phyloP scores from a whole-genome alignment of 2,113 vertebrate genomes.

The Oxyruncus cristatus region DNA sequence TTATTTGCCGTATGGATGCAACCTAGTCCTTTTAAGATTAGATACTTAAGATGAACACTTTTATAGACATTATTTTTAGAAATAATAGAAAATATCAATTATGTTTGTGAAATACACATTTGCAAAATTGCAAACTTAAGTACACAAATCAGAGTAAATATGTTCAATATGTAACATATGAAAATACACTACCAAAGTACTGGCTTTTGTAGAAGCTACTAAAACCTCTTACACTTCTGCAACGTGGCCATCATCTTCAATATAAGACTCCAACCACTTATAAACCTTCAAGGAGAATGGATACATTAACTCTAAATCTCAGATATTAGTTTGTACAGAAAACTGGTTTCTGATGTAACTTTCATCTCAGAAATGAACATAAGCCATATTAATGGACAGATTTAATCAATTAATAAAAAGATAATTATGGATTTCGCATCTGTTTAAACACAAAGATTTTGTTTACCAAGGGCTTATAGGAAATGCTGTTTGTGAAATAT shows the following conservation, averaged over 20 bases:
- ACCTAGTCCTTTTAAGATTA: not conserved
- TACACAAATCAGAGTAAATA: not conserved
- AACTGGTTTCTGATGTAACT: not conserved
- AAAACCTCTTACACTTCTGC: not conserved
- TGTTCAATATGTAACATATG: not conserved
- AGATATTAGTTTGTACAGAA: not conserved
- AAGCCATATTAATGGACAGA: not conserved
- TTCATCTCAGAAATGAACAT: not conserved
- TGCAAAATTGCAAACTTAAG: not conserved
- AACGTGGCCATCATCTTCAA: not conserved
- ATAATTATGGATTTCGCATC: not conserved
- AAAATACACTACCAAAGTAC: not conserved
- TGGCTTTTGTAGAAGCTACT: not conserved
- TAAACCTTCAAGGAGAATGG: not conserved
- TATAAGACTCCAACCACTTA: not conserved
- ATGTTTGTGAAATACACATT: rapidly evolving
- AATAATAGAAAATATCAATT: not conserved
- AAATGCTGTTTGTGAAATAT: not conserved
- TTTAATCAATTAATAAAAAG: not conserved
- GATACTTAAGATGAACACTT: not conserved
- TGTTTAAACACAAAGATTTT: not conserved
- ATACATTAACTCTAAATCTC: not conserved
- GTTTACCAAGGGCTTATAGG: not conserved
- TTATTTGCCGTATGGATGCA: not conserved
- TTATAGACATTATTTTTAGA: not conserved